A percentile compares a stretch with the other conserved stretches of the same genome.
Evolutionary conservation across 2,888 invertebrate genomes (phyloP).

Genomic region (Maniola hyperantus): DNA sequence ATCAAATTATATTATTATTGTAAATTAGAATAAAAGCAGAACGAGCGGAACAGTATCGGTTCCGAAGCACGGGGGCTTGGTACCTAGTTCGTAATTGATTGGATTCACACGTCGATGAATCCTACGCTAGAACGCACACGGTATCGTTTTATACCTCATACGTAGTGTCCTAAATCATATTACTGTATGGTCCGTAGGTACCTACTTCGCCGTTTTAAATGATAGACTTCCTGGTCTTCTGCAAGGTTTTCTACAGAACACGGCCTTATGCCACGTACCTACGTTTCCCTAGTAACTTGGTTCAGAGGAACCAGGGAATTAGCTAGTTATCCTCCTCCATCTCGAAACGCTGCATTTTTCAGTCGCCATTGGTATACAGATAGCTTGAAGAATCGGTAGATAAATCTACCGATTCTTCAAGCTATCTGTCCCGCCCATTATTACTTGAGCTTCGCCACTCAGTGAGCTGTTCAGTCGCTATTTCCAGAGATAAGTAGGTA

Average conservation of each 20-base stretch:
- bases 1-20: background rate
- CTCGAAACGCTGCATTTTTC: too few relatives aligned
- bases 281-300: too few relatives aligned
- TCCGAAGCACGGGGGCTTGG: slow-evolving; percentile 33
- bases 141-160: slow-evolving; percentile 19
- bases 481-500: too few relatives aligned
- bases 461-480: too few relatives aligned
- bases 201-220: background rate
- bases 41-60: slow-evolving; percentile 33
- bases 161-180: slow-evolving; percentile 1
- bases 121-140: slow-evolving; percentile 46
- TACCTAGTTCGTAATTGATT: slow-evolving; percentile 52
- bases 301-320: too few relatives aligned
- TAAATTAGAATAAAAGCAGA: slow-evolving; percentile 15
- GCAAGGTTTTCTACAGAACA: background rate
- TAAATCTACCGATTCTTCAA: too few relatives aligned
- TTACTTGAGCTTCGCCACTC: too few relatives aligned
- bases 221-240: background rate
- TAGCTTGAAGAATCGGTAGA: too few relatives aligned
- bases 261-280: background rate
- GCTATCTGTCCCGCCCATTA: too few relatives aligned
- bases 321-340: too few relatives aligned
- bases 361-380: too few relatives aligned
- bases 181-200: background rate
- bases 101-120: slow-evolving; percentile 52